Conservation (phyloP, 2,113 vertebrate species). For the Chaetodon auriga region DNA sequence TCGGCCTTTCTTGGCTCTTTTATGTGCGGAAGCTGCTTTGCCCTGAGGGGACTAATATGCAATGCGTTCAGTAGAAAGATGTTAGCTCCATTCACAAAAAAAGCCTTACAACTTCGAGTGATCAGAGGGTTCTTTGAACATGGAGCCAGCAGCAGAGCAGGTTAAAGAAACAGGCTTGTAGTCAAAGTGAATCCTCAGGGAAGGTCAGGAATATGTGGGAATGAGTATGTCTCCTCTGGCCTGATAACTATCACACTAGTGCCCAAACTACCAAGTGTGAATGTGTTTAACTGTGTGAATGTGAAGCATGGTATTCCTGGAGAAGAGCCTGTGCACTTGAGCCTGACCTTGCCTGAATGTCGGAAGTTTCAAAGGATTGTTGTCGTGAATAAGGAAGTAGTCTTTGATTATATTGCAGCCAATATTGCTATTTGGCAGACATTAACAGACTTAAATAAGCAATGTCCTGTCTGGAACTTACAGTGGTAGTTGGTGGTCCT, state of each 20-base stretch:
- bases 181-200: neutral
- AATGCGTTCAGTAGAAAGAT: constrained; percentile 35
- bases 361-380: neutral
- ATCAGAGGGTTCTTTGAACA: constrained; percentile 9
- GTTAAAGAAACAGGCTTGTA: constrained; percentile 10
- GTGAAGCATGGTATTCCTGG: constrained; percentile 4
- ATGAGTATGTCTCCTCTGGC: neutral
- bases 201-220: neutral
- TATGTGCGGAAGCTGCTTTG: constrained; percentile 24
- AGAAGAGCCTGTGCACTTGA: neutral
- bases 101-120: neutral
- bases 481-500: constrained; percentile 20
- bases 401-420: neutral
- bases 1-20: constrained; percentile 36
- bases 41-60: constrained; percentile 29
- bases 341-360: neutral
- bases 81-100: constrained; percentile 57
- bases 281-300: constrained; percentile 11
- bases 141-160: neutral
- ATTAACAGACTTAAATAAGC: constrained; percentile 30
- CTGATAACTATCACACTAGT: neutral
- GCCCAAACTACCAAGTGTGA: constrained; percentile 3
- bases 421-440: neutral
- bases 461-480: constrained; percentile 6
- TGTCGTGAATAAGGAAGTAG: neutral